Evolutionary conservation across 2,888 invertebrate species (phyloP), one percentile per base, ranked within the genome.

Genomic region (Machimus rusticus): DNA sequence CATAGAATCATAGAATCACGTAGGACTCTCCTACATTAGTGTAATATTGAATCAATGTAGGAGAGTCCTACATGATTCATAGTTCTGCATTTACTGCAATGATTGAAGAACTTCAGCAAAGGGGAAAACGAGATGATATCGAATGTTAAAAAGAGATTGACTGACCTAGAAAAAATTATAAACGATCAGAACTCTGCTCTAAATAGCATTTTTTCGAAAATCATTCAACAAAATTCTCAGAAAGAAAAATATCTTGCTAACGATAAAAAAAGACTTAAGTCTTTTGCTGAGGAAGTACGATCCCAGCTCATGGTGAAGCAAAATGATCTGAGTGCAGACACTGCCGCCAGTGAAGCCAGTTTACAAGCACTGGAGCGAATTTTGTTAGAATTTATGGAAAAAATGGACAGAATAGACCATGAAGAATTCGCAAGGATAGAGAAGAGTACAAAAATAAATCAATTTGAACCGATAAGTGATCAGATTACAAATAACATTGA

Each of bases 41-140:
- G n/a, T 90, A 91, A 37, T 90, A 90, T 39, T 87, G 89, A 0
- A 86, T 88, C 3, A 84, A 87, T 14, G 28, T 92, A 2, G 88
- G 86, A 23, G 87, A 89, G 66, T 82, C 89, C 5, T 90, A 89
- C 37, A 89, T 88, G 76, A 90, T 90, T 5, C 91, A 92, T 74
- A 90, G 90, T 66, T 82, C 66, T 4, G 16, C 76, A 31, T 76
- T 91, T 19, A 86, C 86, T 0, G 87, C 89, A 46, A 55, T 92
- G 12, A n/a, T 92, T 28, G 88, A 89, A n/a, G 90, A 91, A 16
- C 76, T 92, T 74, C 89, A 90, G 55, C 2, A n/a, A 55, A 55
- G 14, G 28, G 12, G 51, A 81, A 81, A 16, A 55, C 12, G 23
- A 23, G 0, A 81, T 23, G 28, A 81, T 12, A 16, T 14, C 5